Percentiles rank a stretch among this genome's conserved stretches.
These are phyloP conservation scores for Girardinus metallicus DNA, from an alignment of 2,797 vertebrate genomes.

Conservation along the genomic window DNA sequence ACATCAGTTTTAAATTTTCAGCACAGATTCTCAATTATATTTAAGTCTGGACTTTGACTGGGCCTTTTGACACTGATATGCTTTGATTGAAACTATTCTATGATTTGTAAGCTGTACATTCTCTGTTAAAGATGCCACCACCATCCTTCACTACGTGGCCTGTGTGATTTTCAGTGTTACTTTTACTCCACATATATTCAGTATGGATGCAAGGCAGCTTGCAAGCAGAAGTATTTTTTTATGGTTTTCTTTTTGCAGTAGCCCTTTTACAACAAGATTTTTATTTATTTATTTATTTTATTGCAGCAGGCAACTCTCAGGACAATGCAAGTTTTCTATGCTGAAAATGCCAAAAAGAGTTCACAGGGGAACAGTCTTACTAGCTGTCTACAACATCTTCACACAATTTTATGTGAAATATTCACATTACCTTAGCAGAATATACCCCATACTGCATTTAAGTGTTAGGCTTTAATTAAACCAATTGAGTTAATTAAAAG, in stretches of 20 bases:
- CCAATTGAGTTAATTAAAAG: conserved; percentile 24
- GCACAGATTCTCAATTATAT: neutral
- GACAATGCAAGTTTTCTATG: neutral
- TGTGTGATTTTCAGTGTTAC: neutral
- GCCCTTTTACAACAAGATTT: neutral
- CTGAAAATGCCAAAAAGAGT: conserved; percentile 7
- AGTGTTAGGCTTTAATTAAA: conserved; percentile 8
- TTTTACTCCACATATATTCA: neutral
- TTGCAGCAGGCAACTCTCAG: neutral
- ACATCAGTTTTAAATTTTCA: neutral
- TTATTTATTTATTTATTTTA: neutral
- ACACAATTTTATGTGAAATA: conserved; percentile 9
- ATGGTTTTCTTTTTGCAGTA: neutral
- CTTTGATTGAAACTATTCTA: neutral
- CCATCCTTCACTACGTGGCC: neutral
- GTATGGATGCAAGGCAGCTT: neutral
- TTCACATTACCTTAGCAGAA: conserved; percentile 15
- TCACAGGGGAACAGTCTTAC: neutral
- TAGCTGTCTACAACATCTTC: neutral
- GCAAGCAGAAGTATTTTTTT: no score
- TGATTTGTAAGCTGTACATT: neutral
- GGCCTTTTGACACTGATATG: neutral
- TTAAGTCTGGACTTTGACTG: no score
- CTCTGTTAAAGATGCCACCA: neutral
- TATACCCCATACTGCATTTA: conserved; percentile 13